phyloP scores from a whole-genome alignment of 1,140 invertebrate genomes.

The Trachymyrmex septentrionalis region DNA sequence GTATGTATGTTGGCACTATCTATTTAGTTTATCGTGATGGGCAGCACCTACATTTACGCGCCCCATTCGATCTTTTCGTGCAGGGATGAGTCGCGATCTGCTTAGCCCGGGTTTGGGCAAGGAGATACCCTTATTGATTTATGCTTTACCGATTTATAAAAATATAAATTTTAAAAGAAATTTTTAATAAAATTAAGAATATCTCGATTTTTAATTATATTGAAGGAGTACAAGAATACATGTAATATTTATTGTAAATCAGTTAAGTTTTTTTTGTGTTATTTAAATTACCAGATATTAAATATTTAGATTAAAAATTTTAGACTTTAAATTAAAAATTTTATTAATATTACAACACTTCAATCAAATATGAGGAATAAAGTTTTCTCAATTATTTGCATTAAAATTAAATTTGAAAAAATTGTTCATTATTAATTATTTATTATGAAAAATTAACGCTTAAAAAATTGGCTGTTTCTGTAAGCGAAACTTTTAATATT shows the following conservation, averaged over 20 bases:
- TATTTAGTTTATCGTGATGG: slow-evolving; percentile 77
- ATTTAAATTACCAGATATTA: neutral
- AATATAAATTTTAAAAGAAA: neutral
- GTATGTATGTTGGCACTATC: slow-evolving; percentile 61
- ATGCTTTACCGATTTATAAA: neutral
- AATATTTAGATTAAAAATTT: too few relatives aligned
- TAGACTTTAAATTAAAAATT: neutral
- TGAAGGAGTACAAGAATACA: neutral
- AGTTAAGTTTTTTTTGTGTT: neutral
- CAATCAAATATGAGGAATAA: neutral
- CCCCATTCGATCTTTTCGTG: slow-evolving; percentile 52
- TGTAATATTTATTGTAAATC: neutral
- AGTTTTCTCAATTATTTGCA: neutral
- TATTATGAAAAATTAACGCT: neutral
- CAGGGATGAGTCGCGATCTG: slow-evolving; percentile 18
- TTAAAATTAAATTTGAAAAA: slow-evolving; percentile 11
- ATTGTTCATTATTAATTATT: neutral
- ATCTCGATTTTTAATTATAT: neutral
- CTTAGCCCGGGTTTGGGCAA: neutral
- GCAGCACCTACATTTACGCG: slow-evolving; percentile 59
- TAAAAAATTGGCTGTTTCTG: too few relatives aligned
- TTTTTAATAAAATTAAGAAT: neutral
- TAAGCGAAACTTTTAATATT: too few relatives aligned
- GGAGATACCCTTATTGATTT: neutral
- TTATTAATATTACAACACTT: neutral